Evolutionary conservation across 2,113 vertebrate species (phyloP), one percentile per base, ranked within the genome.

Genomic region (Oreocharis arfaki): DNA sequence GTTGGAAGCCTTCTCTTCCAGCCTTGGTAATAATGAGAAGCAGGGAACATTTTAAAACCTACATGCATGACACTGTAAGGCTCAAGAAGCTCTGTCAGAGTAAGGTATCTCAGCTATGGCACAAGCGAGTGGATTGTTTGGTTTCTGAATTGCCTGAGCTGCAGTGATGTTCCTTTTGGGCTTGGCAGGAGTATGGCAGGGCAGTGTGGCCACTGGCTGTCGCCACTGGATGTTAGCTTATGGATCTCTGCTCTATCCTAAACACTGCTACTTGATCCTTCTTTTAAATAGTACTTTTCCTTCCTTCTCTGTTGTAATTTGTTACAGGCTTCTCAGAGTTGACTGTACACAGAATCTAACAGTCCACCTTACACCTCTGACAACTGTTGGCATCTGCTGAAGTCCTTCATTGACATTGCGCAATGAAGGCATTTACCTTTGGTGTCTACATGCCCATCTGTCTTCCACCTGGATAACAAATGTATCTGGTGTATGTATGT

Each of bases 221-320:
- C 35, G 75, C 44, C 16, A 2, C 20, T 44, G 44, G 19, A 8
- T 42, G 59, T 19, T 28, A 4, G 7, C 55, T 82, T 1, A 0
- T 33, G 44, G 53, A 37, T 87, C 33, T 83, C 37, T 76, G 47
- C 61, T 78, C 35, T 32, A 1, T 28, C 41, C 12, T 57, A 24
- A 55, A 37, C 4, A 1, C 39, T 84, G 20, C 69, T 68, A 4
- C 30, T 47, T 37, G 33, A 33, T 71, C 24, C 33, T 57, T 55
- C 26, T 16, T 77, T 82, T 42, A 49, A 37, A 53, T 19, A 41
- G 13, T 33, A 8, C 35, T 22, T 89, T 53, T 33, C 23, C 65
- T 74, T 70, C 35, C 49, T 84, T 94, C 42, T 81, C 19, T 32
- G 13, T 39, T 74, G 23, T 59, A 74, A 68, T 81, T 74, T 65